Evolutionary conservation across 2,888 invertebrate species (phyloP).

Genomic region (Mayetiola destructor): DNA sequence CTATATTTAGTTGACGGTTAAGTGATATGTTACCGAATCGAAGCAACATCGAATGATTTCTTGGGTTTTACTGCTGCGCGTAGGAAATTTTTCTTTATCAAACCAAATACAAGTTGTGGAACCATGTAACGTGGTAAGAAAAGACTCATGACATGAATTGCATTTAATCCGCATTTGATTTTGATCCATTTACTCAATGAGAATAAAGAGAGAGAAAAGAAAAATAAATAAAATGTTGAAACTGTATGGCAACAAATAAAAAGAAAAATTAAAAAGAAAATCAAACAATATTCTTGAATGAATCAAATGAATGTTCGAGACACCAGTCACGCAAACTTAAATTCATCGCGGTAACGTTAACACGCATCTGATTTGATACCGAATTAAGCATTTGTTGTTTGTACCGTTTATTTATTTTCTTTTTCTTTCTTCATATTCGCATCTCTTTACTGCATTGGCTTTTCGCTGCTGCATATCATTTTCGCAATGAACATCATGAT

Average conservation of each 20-base stretch:
- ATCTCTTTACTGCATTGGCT: no score
- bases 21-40: neutral
- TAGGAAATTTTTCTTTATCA: constrained; percentile 3
- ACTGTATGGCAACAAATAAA: no score
- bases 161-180: neutral
- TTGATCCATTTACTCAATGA: neutral
- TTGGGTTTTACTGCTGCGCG: no score
- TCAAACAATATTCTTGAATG: neutral
- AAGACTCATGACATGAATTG: constrained; percentile 7
- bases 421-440: no score
- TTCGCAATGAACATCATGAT: no score
- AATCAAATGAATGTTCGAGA: neutral
- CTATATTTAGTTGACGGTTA: constrained; percentile 11
- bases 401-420: neutral
- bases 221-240: no score
- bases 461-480: no score
- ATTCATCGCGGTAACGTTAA: neutral
- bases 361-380: constrained; percentile 10
- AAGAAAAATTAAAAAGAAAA: neutral
- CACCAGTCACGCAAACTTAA: constrained; percentile 9
- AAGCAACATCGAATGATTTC: neutral
- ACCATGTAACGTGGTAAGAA: no score
- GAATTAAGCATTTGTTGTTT: constrained; percentile 6
- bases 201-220: neutral
- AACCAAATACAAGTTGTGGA: no score